A percentile compares a stretch with the other conserved stretches of the same genome.
phyloP scores from a whole-genome alignment of 2,888 invertebrate species.

The Craniophora ligustri region DNA sequence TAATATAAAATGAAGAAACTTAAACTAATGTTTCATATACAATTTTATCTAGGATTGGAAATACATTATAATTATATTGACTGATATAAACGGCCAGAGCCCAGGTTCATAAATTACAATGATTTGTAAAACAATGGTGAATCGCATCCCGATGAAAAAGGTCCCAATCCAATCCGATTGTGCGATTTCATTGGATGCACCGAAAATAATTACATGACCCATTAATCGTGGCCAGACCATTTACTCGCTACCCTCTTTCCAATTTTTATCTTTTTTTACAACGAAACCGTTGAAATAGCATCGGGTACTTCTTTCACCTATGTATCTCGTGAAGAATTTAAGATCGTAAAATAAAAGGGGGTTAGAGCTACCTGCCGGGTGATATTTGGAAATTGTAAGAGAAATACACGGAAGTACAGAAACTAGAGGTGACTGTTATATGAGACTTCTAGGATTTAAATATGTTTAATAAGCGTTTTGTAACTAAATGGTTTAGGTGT shows the following conservation, averaged over 20 bases:
- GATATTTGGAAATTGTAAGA: constrained; percentile 68
- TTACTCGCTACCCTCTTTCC: constrained; percentile 65
- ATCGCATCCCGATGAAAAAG: constrained; percentile 4
- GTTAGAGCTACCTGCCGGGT: constrained; percentile 67
- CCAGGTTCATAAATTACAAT: not conserved
- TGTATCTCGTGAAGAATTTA: constrained; percentile 85
- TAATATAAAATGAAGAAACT: not conserved
- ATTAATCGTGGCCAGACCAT: constrained; percentile 73
- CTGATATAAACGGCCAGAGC: too few relatives aligned
- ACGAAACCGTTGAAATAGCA: constrained; percentile 70
- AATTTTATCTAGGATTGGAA: not conserved
- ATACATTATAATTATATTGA: too few relatives aligned
- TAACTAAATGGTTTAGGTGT: too few relatives aligned
- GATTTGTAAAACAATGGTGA: not conserved
- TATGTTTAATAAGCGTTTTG: too few relatives aligned
- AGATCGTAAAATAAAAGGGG: constrained; percentile 86
- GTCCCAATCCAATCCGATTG: constrained; percentile 9
- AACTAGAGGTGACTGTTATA: constrained; percentile 41
- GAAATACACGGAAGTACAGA: constrained; percentile 37
- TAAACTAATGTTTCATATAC: not conserved
- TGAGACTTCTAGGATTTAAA: too few relatives aligned
- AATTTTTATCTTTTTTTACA: constrained; percentile 63
- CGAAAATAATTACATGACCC: constrained; percentile 66
- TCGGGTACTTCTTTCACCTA: constrained; percentile 78
- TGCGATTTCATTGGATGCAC: constrained; percentile 40